Evolutionary conservation across 2,113 vertebrate genomes (phyloP).

Genomic region (Erythrocercus mccallii): DNA sequence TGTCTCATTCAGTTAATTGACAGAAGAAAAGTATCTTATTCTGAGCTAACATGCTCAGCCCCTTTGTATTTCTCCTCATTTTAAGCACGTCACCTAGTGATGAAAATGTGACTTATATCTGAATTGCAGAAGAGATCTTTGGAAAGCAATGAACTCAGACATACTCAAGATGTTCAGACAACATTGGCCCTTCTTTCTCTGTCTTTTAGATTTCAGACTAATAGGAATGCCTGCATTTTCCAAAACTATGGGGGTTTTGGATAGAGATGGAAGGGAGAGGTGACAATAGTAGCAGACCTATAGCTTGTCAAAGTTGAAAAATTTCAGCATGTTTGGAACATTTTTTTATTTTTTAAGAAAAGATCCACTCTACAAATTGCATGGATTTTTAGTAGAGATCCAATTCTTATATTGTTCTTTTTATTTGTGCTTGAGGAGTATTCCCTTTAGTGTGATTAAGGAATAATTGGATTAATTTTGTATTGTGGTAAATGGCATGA

Average conservation of each 20-base stretch:
- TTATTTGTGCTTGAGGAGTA: constrained; percentile 18
- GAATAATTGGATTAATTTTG: constrained; percentile 63
- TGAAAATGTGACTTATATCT: background rate
- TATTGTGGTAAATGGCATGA: constrained; percentile 45
- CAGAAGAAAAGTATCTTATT: constrained; percentile 24
- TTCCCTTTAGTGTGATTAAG: constrained; percentile 62
- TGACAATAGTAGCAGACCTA: background rate
- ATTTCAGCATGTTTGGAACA: background rate
- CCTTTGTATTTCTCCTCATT: constrained; percentile 56
- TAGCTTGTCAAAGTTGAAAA: background rate
- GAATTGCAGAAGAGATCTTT: background rate
- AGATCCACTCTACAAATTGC: background rate
- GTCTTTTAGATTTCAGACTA: background rate
- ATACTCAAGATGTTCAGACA: background rate
- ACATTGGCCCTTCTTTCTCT: background rate
- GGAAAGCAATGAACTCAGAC: background rate
- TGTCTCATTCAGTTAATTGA: constrained; percentile 58
- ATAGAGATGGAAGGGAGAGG: background rate
- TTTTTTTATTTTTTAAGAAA: background rate
- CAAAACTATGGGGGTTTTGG: background rate
- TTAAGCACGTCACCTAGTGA: constrained; percentile 26
- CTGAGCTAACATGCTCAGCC: constrained; percentile 33
- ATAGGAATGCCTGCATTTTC: background rate
- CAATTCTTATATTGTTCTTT: constrained; percentile 4
- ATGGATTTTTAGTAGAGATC: background rate